These are phyloP conservation scores for Garrulus glandarius DNA, from an alignment of 2,797 vertebrate genomes.

Conservation along the genomic window DNA sequence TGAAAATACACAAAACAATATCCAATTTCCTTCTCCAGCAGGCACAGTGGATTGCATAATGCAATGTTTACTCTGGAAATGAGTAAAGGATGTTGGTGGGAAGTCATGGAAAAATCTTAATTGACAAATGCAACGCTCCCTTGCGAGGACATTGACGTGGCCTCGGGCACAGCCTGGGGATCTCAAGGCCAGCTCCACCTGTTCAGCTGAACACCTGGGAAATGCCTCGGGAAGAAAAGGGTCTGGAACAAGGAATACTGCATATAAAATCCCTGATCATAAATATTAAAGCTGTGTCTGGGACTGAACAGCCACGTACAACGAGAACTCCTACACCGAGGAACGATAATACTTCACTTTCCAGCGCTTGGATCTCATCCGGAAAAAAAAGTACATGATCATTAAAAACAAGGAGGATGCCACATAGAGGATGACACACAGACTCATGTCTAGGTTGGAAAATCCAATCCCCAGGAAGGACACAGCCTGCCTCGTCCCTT, in stretches of 20 bases:
- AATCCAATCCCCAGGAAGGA: constrained; percentile 86
- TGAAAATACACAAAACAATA: neutral
- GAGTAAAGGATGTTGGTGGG: neutral
- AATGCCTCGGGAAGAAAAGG: neutral
- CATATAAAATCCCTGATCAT: constrained; percentile 68
- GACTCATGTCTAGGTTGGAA: constrained; percentile 93
- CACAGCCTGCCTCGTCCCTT: constrained; percentile 46
- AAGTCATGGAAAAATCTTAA: neutral
- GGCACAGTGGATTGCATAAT: neutral
- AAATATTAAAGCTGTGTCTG: constrained; percentile 13
- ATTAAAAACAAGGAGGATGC: constrained; percentile 89
- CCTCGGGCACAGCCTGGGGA: neutral
- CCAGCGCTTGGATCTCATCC: constrained; percentile 85
- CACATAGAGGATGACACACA: constrained; percentile 89
- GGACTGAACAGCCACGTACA: neutral
- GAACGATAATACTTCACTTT: constrained; percentile 77
- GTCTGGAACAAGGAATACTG: neutral
- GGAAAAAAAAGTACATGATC: constrained; percentile 94
- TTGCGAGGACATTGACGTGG: neutral
- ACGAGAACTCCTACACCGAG: constrained; percentile 69
- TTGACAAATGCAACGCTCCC: neutral
- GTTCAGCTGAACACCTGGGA: neutral
- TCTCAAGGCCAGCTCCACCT: neutral
- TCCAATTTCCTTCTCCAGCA: neutral
- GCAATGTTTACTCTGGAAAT: neutral